phyloP scores from a whole-genome alignment of 2,113 vertebrate species.

The Gambusia holbrooki region DNA sequence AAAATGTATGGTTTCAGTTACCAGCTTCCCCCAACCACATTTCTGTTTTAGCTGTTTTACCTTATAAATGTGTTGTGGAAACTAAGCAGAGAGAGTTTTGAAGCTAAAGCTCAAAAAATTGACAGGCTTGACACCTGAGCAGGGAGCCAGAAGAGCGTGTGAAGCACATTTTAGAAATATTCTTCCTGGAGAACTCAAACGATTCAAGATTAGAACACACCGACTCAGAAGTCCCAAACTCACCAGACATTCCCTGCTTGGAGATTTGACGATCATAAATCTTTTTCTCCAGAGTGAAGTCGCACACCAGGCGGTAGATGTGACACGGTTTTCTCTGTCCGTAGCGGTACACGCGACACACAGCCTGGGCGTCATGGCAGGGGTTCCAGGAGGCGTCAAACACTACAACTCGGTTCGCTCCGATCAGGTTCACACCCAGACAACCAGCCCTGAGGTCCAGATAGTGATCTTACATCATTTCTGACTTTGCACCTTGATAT shows the following conservation, averaged over 20 bases:
- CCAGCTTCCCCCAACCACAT: background rate
- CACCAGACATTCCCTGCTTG: constrained; percentile 98
- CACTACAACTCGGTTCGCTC: constrained; percentile 95
- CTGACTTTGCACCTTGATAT: background rate
- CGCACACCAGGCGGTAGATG: constrained; percentile 94
- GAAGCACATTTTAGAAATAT: background rate
- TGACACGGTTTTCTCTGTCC: constrained; percentile 93
- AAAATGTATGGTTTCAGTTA: background rate
- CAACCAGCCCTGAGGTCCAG: constrained; percentile 86
- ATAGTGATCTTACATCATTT: background rate
- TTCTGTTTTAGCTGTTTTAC: background rate
- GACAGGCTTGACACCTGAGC: background rate
- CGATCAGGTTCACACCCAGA: constrained; percentile 94
- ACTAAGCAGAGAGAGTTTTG: background rate
- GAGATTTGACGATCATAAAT: constrained; percentile 98
- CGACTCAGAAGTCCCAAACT: constrained; percentile 8
- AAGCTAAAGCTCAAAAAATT: background rate
- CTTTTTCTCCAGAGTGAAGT: constrained; percentile 96
- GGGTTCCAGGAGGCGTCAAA: constrained; percentile 98
- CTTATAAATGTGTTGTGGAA: background rate
- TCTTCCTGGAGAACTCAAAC: background rate
- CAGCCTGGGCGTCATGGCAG: constrained; percentile 94
- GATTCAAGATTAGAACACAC: background rate
- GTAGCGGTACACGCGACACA: constrained; percentile 94
- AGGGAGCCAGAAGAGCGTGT: background rate